Evolutionary conservation across 2,797 vertebrate genomes (phyloP).

Genomic region (Euphonia xanthogaster): DNA sequence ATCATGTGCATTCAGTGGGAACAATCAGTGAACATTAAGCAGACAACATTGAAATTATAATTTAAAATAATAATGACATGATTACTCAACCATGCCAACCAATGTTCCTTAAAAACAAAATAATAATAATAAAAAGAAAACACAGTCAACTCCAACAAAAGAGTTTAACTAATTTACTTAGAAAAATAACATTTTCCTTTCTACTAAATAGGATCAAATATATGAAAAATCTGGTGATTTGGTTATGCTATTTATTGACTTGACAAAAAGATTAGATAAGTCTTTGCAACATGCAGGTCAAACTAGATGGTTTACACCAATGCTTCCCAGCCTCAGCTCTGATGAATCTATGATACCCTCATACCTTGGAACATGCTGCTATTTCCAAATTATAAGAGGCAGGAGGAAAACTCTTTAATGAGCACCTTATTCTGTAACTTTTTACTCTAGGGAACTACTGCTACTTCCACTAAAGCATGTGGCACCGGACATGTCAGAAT

Average conservation of each 20-base stretch:
- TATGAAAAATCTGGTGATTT: background rate
- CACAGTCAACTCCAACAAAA: background rate
- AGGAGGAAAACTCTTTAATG: background rate
- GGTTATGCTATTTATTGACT: background rate
- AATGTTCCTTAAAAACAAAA: background rate
- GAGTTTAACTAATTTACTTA: background rate
- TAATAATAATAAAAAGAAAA: background rate
- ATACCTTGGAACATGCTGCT: background rate
- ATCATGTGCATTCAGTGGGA: background rate
- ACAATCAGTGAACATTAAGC: background rate
- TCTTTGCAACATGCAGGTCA: background rate
- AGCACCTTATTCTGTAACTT: background rate
- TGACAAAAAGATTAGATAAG: background rate
- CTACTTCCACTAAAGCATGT: background rate
- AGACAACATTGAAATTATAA: background rate
- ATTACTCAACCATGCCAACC: background rate
- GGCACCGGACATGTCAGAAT: background rate
- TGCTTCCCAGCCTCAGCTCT: background rate
- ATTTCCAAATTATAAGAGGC: background rate
- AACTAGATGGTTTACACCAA: background rate
- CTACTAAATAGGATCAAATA: background rate
- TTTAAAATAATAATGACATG: background rate
- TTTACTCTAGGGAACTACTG: background rate
- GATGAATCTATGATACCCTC: background rate
- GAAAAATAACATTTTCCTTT: background rate